Conservation (phyloP, 2,888 invertebrate genomes). For the Stenchaetothrips biformis region DNA sequence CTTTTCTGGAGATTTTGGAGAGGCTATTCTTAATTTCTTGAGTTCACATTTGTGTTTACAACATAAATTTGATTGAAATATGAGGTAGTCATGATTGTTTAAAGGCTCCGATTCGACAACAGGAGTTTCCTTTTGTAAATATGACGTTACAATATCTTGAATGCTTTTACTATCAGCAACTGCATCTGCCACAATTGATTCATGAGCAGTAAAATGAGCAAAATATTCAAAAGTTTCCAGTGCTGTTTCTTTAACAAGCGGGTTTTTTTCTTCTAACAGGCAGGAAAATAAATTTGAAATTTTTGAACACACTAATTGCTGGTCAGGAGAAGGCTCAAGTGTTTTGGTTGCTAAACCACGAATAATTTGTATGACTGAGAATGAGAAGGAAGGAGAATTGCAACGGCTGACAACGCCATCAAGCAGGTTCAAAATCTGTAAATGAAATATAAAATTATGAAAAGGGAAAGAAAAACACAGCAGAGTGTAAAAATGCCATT, state of each 20-base stretch:
- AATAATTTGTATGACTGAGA: neutral
- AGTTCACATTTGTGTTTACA: neutral
- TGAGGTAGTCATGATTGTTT: neutral
- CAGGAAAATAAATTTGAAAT: constrained; percentile 27
- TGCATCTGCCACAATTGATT: constrained; percentile 29
- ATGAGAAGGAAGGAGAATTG: neutral
- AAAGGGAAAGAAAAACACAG: neutral
- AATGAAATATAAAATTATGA: neutral
- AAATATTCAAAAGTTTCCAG: constrained; percentile 33
- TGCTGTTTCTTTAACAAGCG: constrained; percentile 29
- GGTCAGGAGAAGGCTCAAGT: neutral
- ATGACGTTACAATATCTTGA: constrained; percentile 26
- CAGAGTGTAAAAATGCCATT: neutral
- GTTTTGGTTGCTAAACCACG: neutral
- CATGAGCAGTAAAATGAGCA: constrained; percentile 33
- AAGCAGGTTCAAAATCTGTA: neutral
- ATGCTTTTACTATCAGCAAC: constrained; percentile 27
- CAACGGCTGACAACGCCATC: neutral
- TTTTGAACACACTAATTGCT: neutral
- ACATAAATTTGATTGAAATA: neutral
- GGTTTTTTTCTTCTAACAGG: constrained; percentile 31
- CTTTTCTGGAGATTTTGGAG: neutral
- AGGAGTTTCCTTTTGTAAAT: constrained; percentile 29
- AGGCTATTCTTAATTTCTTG: neutral
- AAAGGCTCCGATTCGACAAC: neutral